Conservation (phyloP, 1,140 invertebrate species). For the Zaprionus davidi region DNA sequence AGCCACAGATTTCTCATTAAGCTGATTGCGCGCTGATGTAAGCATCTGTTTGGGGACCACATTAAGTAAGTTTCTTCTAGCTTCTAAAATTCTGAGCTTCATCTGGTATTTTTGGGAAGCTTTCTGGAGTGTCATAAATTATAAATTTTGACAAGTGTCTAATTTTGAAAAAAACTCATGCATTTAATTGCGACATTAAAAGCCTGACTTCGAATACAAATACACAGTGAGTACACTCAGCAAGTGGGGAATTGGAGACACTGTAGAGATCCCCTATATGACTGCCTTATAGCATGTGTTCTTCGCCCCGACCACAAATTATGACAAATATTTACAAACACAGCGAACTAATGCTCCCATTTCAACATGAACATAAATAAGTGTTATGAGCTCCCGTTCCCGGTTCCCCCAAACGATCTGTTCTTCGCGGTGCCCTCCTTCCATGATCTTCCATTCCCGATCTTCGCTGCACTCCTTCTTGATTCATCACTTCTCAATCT, state of each 20-base stretch:
- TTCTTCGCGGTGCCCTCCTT: not conserved
- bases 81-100: constrained; percentile 12
- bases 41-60: constrained; percentile 2
- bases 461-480: not conserved
- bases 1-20: constrained; percentile 36
- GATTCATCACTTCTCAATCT: not conserved
- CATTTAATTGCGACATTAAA: constrained; percentile 82
- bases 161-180: constrained; percentile 76
- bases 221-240: constrained; percentile 3
- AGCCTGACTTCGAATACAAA: constrained; percentile 62
- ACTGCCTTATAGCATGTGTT: constrained; percentile 41
- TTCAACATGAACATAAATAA: constrained; percentile 81
- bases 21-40: constrained; percentile 9
- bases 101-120: constrained; percentile 38
- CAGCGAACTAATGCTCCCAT: constrained; percentile 76
- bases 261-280: not conserved
- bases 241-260: constrained; percentile 1
- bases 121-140: constrained; percentile 64
- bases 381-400: constrained; percentile 68
- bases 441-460: not conserved
- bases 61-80: constrained; percentile 4
- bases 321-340: constrained; percentile 83
- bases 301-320: constrained; percentile 44
- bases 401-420: not conserved
- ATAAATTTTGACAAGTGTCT: constrained; percentile 74